A percentile compares a stretch with the other conserved stretches of the same genome.
Evolutionary conservation across 2,797 vertebrate genomes (phyloP).

Genomic region (Myotis vivesi): DNA sequence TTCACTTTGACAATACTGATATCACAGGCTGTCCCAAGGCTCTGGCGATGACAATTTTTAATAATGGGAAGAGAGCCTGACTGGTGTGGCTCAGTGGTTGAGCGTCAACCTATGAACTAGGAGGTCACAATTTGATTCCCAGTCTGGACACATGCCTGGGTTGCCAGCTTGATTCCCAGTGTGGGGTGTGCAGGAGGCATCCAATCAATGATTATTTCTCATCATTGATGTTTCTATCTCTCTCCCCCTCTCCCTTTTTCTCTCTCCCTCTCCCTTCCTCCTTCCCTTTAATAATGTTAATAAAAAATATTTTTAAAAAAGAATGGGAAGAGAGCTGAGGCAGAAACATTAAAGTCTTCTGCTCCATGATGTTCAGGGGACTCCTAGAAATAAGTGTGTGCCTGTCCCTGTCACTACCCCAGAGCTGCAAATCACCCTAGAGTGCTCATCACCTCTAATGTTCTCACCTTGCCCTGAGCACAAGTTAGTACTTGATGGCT

Average conservation of each 20-base stretch:
- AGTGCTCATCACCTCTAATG: accelerated
- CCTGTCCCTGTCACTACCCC: not conserved
- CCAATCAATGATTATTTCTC: too few relatives aligned
- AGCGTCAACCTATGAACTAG: too few relatives aligned
- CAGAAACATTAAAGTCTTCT: not conserved
- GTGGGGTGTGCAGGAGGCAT: too few relatives aligned
- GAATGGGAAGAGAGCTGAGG: not conserved
- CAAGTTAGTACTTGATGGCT: not conserved
- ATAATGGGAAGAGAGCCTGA: not conserved
- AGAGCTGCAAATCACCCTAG: not conserved
- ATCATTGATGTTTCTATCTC: too few relatives aligned
- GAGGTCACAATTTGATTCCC: too few relatives aligned
- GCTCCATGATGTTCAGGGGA: not conserved
- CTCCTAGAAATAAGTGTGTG: not conserved
- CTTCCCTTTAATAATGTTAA: too few relatives aligned
- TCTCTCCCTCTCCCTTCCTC: too few relatives aligned
- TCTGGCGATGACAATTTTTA: not conserved
- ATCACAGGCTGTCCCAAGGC: not conserved
- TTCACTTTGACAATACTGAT: not conserved
- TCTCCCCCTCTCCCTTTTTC: too few relatives aligned
- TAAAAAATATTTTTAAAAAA: not conserved
- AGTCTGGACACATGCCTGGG: too few relatives aligned
- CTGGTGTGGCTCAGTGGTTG: too few relatives aligned
- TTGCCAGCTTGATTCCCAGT: too few relatives aligned
- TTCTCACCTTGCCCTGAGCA: not conserved